Evolutionary conservation across 1,140 invertebrate genomes (phyloP).

Genomic region (Ostrea denselamellosa): DNA sequence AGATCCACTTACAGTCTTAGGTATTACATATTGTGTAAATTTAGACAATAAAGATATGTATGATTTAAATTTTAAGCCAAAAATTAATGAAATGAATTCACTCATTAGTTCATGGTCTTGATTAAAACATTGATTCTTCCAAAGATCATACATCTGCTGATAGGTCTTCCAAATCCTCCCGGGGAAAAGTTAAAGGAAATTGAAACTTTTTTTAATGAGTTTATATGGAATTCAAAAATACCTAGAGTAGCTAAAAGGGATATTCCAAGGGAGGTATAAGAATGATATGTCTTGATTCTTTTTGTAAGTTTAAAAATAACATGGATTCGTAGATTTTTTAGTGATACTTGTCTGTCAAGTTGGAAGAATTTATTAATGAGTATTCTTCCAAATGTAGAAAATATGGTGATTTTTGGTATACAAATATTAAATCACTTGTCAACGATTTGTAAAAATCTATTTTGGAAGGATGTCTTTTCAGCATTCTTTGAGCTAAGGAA

Average conservation of each 20-base stretch:
- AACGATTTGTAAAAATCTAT: not conserved
- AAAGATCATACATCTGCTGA: not conserved
- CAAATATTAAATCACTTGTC: constrained; percentile 1
- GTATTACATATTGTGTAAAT: constrained; percentile 25
- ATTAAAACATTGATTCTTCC: not conserved
- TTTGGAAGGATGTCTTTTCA: not conserved
- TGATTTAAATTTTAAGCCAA: not conserved
- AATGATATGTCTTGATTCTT: constrained; percentile 10
- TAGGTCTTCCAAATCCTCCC: not conserved
- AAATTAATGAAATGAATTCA: constrained; percentile 12
- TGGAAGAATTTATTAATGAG: too few species aligned
- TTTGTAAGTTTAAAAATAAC: constrained; percentile 14
- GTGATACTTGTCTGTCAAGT: too few species aligned
- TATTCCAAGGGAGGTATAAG: not conserved
- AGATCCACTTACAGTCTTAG: constrained; percentile 1
- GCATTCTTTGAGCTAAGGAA: not conserved
- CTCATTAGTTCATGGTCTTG: not conserved
- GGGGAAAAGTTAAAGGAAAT: not conserved
- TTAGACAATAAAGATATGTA: not conserved
- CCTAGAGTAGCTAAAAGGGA: not conserved
- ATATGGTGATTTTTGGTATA: not conserved
- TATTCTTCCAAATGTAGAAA: not conserved
- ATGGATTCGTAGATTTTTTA: not conserved
- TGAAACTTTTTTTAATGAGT: not conserved
- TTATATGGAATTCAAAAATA: not conserved